These are phyloP conservation scores for Apodemus agrarius DNA, from an alignment of 2,797 vertebrate genomes.

Conservation along the genomic window DNA sequence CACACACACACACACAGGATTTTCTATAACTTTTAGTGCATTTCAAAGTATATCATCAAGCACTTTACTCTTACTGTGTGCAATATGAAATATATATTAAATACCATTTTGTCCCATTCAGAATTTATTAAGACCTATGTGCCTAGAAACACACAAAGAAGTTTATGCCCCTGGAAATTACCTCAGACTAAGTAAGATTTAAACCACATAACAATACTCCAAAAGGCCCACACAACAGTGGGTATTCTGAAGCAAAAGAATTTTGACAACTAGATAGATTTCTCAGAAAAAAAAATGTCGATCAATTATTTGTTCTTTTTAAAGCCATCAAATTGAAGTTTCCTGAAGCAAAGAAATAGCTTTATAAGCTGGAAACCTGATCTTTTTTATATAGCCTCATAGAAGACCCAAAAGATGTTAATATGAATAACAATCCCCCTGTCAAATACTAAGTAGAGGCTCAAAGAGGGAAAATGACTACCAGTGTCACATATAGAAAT, in stretches of 20 bases:
- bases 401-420: not conserved
- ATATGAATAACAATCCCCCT: not conserved
- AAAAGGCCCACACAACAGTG: not conserved
- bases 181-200: not conserved
- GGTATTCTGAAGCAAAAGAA: not conserved
- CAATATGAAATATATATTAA: slow-evolving; percentile 57
- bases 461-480: not conserved
- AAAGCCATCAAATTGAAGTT: not conserved
- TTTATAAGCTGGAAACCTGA: not conserved
- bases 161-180: not conserved
- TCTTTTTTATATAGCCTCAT: not conserved
- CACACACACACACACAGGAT: not conserved
- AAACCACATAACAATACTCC: not conserved
- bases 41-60: not conserved
- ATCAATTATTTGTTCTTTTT: slow-evolving; percentile 40
- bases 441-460: not conserved
- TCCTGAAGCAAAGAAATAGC: not conserved
- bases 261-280: slow-evolving; percentile 46
- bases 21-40: not conserved
- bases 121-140: not conserved
- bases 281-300: slow-evolving; percentile 23
- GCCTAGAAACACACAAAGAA: not conserved
- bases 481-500: not conserved
- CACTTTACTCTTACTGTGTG: not conserved
- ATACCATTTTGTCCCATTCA: not conserved